These are phyloP conservation scores for Staurois parvus DNA, from an alignment of 2,797 vertebrate genomes.

Conservation along the genomic window DNA sequence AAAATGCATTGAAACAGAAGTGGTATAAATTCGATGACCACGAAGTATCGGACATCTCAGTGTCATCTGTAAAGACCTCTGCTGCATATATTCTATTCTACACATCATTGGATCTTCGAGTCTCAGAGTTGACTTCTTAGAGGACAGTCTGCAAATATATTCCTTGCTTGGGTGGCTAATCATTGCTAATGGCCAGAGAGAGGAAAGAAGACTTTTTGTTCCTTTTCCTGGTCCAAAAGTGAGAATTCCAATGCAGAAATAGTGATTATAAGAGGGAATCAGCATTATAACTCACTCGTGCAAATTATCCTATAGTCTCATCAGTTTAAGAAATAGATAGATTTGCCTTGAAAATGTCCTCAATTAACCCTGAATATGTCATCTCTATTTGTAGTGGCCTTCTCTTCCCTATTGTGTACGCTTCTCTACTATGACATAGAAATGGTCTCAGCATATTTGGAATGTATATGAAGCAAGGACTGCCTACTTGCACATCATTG, in stretches of 20 bases:
- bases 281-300: not conserved
- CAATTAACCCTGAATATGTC: conserved; percentile 66
- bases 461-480: conserved; percentile 81
- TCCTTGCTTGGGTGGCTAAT: conserved; percentile 37
- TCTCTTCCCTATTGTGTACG: conserved; percentile 79
- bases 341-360: conserved; percentile 55
- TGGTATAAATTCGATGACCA: conserved; percentile 99
- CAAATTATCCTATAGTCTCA: conserved; percentile 64
- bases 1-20: conserved; percentile 85
- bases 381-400: conserved; percentile 74
- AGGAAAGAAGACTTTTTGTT: conserved; percentile 50
- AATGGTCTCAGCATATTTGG: conserved; percentile 76
- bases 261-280: not conserved
- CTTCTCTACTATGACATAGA: conserved; percentile 80
- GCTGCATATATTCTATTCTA: conserved; percentile 98
- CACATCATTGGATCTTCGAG: conserved; percentile 84
- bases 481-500: conserved; percentile 88
- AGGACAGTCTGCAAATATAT: not conserved
- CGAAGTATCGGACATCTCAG: conserved; percentile 91
- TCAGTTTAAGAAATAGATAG: conserved; percentile 68
- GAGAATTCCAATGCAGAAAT: conserved; percentile 44
- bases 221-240: conserved; percentile 61
- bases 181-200: conserved; percentile 47
- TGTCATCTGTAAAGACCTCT: conserved; percentile 91
- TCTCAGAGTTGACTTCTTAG: conserved; percentile 71